Evolutionary conservation across 2,797 vertebrate genomes (phyloP).

Genomic region (Lacerta agilis): DNA sequence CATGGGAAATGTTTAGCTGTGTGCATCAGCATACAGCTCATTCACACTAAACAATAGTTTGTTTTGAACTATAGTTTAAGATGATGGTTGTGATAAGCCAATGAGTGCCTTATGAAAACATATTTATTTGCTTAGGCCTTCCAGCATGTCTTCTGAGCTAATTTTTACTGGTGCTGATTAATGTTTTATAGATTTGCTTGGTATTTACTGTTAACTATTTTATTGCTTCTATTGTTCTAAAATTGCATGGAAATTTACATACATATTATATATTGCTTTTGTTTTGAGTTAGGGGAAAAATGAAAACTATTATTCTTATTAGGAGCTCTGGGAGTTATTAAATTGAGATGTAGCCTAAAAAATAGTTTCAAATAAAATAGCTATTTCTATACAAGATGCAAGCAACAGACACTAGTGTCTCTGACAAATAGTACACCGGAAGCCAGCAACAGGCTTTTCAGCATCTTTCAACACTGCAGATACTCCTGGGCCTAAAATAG

Average conservation of each 20-base stretch:
- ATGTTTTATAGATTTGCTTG: neutral
- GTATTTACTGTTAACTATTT: neutral
- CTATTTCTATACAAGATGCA: neutral
- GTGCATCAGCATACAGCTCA: too few relatives aligned
- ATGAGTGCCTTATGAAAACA: neutral
- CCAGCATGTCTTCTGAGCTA: neutral
- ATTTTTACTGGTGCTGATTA: neutral
- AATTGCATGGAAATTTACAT: neutral
- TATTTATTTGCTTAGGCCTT: neutral
- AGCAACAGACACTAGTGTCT: neutral
- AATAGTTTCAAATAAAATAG: neutral
- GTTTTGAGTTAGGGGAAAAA: neutral
- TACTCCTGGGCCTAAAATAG: too few relatives aligned
- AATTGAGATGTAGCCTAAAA: neutral
- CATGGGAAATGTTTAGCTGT: too few relatives aligned
- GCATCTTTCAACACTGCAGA: too few relatives aligned
- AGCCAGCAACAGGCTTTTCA: too few relatives aligned
- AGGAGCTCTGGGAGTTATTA: neutral
- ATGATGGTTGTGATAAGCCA: too few relatives aligned
- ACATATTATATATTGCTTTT: neutral
- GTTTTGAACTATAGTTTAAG: too few relatives aligned
- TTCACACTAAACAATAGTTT: too few relatives aligned
- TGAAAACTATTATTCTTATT: neutral
- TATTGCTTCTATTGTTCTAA: neutral
- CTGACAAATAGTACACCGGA: too few relatives aligned